Evolutionary conservation across 2,888 invertebrate genomes (phyloP).

Genomic region (Tuta absoluta): DNA sequence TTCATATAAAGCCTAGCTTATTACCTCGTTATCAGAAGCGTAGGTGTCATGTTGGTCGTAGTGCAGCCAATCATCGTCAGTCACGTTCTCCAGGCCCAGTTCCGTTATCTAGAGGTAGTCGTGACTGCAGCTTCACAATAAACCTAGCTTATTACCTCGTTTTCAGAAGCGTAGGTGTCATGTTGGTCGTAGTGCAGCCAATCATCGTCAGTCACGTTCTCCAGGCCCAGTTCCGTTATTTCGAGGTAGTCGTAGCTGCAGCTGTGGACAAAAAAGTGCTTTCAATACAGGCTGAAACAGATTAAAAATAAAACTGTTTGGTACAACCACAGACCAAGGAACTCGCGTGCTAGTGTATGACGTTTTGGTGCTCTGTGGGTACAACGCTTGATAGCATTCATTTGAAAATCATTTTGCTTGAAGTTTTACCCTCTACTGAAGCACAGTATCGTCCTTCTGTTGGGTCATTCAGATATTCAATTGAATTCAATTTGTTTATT

Average conservation of each 20-base stretch:
- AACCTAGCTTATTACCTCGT: slow-evolving; percentile 55
- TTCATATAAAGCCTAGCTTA: neutral
- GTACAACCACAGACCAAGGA: too few relatives aligned
- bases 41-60: slow-evolving; percentile 54
- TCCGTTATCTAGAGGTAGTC: slow-evolving; percentile 80
- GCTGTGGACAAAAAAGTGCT: slow-evolving; percentile 68
- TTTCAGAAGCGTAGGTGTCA: slow-evolving; percentile 58
- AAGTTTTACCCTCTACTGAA: too few relatives aligned
- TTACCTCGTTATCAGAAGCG: neutral
- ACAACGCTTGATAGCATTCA: too few relatives aligned
- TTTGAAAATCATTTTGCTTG: too few relatives aligned
- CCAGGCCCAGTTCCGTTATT: slow-evolving; percentile 76
- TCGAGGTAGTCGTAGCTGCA: slow-evolving; percentile 82
- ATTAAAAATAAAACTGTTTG: neutral
- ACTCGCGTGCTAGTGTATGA: too few relatives aligned
- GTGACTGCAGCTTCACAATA: too few relatives aligned
- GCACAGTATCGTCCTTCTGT: too few relatives aligned
- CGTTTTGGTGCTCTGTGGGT: too few relatives aligned
- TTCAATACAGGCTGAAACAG: neutral
- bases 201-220: slow-evolving; percentile 59
- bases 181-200: slow-evolving; percentile 58
- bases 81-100: slow-evolving; percentile 54
- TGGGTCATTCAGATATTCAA: too few relatives aligned
- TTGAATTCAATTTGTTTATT: too few relatives aligned
- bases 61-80: slow-evolving; percentile 57